Base-by-base conservation (phyloP, 2,888 invertebrate species). In the Polietes domitor region DNA sequence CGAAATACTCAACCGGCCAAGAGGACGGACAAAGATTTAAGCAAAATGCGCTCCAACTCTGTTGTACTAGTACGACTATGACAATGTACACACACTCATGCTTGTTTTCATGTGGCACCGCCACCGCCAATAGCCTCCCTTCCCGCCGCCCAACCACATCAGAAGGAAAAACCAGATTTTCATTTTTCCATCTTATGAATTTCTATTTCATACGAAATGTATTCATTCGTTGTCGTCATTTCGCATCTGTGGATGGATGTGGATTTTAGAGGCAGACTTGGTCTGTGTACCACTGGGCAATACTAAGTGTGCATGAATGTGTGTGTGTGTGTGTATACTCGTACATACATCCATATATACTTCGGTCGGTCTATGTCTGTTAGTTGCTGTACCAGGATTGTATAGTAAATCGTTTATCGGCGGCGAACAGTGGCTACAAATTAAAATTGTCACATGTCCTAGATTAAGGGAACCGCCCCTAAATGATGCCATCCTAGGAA, bases 121-220 rank as follows among this genome's bases (percentile, higher is more conserved):
- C 2, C n/a, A 6, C 71, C 61, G 19, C 61, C 61, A 61, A 71
- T 71, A 74, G 17, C 47, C n/a, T n/a, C n/a, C n/a, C n/a, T n/a
- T n/a, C n/a, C n/a, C n/a, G n/a, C n/a, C n/a, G n/a, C n/a, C n/a
- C 61, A 71, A 76, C 78, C 73, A 73, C 26, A 68, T 50, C 73
- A 77, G 61, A 28, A 55, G 58, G 63, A 76, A 41, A 75, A 79
- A 84, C 84, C 84, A 81, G 84, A 84, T 84, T 84, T 80, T 80
- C 32, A 72, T 75, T 79, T 74, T 32, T 53, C 37, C 68, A 68
- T 68, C 43, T 68, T 68, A 37, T 68, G 68, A 68, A 68, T 68
- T 68, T 68, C 68, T 68, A 68, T 68, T 68, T 68, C 68, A 68
- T 68, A 24, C 68, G 68, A 68, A 68, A 68, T 68, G 43, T 68